Conservation (phyloP, 2,888 invertebrate species). For the Andrena camellia region DNA sequence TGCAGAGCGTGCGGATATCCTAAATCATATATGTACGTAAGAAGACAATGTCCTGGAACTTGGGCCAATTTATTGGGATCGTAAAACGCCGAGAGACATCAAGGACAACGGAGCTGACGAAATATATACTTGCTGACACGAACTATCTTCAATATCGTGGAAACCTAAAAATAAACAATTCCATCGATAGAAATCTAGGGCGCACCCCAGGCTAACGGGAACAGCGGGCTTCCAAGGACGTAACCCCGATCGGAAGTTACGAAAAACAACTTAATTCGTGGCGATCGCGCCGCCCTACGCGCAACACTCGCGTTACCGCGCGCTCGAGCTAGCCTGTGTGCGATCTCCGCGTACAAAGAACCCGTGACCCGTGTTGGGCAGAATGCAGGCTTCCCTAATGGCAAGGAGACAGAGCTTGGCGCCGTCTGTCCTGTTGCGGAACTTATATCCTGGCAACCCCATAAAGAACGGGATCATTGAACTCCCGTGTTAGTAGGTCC, state of each 20-base stretch:
- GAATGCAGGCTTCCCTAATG: slow-evolving; percentile 66
- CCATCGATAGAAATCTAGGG: slow-evolving; percentile 70
- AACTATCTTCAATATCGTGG: slow-evolving; percentile 49
- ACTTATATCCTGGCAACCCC: slow-evolving; percentile 65
- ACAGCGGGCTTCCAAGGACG: slow-evolving; percentile 61
- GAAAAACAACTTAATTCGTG: slow-evolving; percentile 63
- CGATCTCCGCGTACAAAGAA: not conserved
- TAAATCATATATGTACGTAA: no score
- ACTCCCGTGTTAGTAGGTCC: slow-evolving; percentile 50
- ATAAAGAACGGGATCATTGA: slow-evolving; percentile 67
- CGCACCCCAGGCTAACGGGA: slow-evolving; percentile 60
- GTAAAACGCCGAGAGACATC: slow-evolving; percentile 3
- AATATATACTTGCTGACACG: slow-evolving; percentile 48
- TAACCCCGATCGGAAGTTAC: slow-evolving; percentile 62
- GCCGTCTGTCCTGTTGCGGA: slow-evolving; percentile 69
- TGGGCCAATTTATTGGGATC: not conserved
- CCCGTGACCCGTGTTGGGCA: slow-evolving; percentile 12
- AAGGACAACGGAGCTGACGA: slow-evolving; percentile 10
- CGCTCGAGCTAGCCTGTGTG: slow-evolving; percentile 10
- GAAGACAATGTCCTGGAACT: not conserved
- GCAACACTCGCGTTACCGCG: slow-evolving; percentile 33
- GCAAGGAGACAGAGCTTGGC: slow-evolving; percentile 70
- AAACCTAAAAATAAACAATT: slow-evolving; percentile 69
- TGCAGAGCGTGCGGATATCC: not conserved
- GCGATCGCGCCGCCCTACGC: slow-evolving; percentile 35